These are phyloP conservation scores for Petaurus breviceps DNA, from an alignment of 2,113 vertebrate genomes.

Conservation along the genomic window DNA sequence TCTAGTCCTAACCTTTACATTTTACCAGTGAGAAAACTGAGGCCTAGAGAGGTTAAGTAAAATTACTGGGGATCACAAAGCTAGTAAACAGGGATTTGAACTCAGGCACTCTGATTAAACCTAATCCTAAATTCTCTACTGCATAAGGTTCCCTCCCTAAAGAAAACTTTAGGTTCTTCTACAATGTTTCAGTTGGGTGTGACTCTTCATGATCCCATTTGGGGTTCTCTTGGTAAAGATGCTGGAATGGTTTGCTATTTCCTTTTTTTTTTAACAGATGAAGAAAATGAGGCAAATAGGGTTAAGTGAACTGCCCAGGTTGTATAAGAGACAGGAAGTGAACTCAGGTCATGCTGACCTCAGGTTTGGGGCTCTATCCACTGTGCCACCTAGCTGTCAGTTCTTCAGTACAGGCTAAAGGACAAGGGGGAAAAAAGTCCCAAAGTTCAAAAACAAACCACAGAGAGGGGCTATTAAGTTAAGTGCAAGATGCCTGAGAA, in stretches of 20 bases:
- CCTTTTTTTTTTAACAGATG: background rate
- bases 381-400: too few species aligned
- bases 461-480: background rate
- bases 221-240: background rate
- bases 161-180: background rate
- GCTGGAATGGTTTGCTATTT: background rate
- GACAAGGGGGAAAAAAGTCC: background rate
- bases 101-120: background rate
- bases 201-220: background rate
- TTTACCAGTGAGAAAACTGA: background rate
- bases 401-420: background rate
- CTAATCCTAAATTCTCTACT: background rate
- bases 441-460: background rate
- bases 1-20: background rate
- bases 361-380: too few species aligned
- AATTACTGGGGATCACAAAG: background rate
- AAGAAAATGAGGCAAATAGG: background rate
- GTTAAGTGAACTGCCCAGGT: background rate
- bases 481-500: background rate
- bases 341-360: too few species aligned
- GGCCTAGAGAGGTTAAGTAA: background rate
- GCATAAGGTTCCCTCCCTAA: background rate
- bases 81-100: background rate
- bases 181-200: background rate
- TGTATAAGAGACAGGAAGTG: too few species aligned